Conservation (phyloP, 2,113 vertebrate species). For the Hystrix cristata region DNA sequence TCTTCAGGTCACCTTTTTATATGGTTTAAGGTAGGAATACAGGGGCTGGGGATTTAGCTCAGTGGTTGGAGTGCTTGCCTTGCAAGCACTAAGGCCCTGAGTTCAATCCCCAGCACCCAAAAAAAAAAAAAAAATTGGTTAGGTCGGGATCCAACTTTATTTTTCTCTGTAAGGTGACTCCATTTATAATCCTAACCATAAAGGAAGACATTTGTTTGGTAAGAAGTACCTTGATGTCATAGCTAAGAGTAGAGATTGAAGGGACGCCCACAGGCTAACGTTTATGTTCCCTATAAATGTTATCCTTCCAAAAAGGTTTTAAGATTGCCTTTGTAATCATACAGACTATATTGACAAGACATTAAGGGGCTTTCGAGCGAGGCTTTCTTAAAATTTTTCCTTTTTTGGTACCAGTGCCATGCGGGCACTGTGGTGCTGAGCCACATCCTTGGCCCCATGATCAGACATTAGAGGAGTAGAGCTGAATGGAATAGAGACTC, state of each 20-base stretch:
- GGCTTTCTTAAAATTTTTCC: too few relatives aligned
- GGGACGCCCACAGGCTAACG: neutral
- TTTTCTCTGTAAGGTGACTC: neutral
- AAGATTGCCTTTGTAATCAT: neutral
- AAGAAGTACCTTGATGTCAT: neutral
- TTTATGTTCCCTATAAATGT: neutral
- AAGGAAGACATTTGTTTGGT: neutral
- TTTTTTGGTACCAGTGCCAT: too few relatives aligned
- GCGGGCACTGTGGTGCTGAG: too few relatives aligned
- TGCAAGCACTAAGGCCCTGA: too few relatives aligned
- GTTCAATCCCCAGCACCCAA: too few relatives aligned
- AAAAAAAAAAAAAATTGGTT: too few relatives aligned
- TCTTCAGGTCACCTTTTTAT: neutral
- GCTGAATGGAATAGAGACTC: neutral
- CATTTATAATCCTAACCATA: neutral
- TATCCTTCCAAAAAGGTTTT: neutral
- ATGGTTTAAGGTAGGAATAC: neutral
- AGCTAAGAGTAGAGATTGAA: neutral
- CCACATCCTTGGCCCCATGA: too few relatives aligned
- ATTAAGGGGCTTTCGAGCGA: neutral
- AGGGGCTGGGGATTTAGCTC: too few relatives aligned
- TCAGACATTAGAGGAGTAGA: neutral
- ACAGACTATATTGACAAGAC: neutral
- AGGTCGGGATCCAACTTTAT: neutral
- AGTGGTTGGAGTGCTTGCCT: too few relatives aligned